Evolutionary conservation across 2,888 invertebrate genomes (phyloP), one percentile per base, ranked within the genome.

Genomic region (Scaptodrosophila latifasciaeformis): DNA sequence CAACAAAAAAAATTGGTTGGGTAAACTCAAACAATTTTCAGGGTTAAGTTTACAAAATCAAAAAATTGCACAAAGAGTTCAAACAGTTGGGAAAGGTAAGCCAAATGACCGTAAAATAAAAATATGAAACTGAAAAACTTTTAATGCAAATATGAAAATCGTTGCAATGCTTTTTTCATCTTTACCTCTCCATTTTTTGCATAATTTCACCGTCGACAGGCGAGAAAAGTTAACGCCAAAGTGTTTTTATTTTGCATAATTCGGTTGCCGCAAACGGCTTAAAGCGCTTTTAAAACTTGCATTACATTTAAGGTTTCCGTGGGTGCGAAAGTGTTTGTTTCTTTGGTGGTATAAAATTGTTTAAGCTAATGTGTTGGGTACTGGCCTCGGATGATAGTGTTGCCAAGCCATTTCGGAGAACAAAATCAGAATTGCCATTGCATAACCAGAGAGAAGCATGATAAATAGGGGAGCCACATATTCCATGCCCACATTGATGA

Each of bases 381-480:
- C 9, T 6, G 5, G 27, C 27, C 27, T 6, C 9, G 31, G 9
- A 31, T 31, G 31, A 10, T 12, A 7, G 24, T 7, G 79, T 7
- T 67, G 54, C 69, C 71, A 78, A 31, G 54, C 54, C 7, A 81
- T 58, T 43, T 85, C 85, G 2, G 82, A 6, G n/a, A 77, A 2
- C 18, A 85, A 49, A 12, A 83, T 4, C 0, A 82, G 0, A 1
- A 82, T 2, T 9, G 74, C 77, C 45, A 82, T 44, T 6, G 74
- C 19, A 39, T 82, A 84, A 12, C 66, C 67, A 6, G 66, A 55
- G 37, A 76, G 56, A 46, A 85, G 61, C 65, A 85, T 71, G 4
- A 82, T 64, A 56, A 86, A 84, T 7, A 85, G 57, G 1, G 85
- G 84, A 1, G 84, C 85, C 9, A 82, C 81, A 45, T 85, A 85